These are phyloP conservation scores for Paramormyrops hopkinsi DNA, from an alignment of 2,797 vertebrate species.

Conservation along the genomic window DNA sequence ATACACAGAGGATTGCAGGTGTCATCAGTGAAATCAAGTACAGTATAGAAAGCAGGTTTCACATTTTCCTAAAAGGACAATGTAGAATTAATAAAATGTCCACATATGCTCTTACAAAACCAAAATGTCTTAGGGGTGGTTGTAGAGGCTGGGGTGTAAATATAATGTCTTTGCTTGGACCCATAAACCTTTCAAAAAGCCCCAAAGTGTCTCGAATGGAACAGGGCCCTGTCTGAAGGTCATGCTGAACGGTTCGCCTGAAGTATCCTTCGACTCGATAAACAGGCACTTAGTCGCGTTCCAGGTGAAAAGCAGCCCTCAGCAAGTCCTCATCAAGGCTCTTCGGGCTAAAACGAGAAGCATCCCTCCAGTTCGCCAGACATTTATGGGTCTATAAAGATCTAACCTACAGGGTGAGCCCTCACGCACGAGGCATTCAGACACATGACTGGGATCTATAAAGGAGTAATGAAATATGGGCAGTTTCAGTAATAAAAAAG, in stretches of 20 bases:
- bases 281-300: not conserved
- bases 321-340: not conserved
- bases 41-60: not conserved
- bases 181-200: not conserved
- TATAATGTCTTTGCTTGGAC: not conserved
- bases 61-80: not conserved
- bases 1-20: not conserved
- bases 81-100: not conserved
- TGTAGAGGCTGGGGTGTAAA: not conserved
- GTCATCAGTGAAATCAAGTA: not conserved
- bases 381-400: slow-evolving; percentile 37
- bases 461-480: slow-evolving; percentile 22
- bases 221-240: not conserved
- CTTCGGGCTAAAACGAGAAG: not conserved
- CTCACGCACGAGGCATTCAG: slow-evolving; percentile 21
- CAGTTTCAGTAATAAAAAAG: slow-evolving; percentile 39
- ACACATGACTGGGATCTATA: slow-evolving; percentile 34
- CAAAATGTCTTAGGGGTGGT: not conserved
- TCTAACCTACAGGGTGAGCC: slow-evolving; percentile 5
- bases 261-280: not conserved
- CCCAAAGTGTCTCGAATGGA: not conserved
- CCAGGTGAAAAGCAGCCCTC: not conserved
- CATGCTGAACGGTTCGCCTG: not conserved
- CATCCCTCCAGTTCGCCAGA: slow-evolving; percentile 22
- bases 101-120: not conserved